phyloP scores from a whole-genome alignment of 2,797 vertebrate genomes.

The Halcyon chelicuti region DNA sequence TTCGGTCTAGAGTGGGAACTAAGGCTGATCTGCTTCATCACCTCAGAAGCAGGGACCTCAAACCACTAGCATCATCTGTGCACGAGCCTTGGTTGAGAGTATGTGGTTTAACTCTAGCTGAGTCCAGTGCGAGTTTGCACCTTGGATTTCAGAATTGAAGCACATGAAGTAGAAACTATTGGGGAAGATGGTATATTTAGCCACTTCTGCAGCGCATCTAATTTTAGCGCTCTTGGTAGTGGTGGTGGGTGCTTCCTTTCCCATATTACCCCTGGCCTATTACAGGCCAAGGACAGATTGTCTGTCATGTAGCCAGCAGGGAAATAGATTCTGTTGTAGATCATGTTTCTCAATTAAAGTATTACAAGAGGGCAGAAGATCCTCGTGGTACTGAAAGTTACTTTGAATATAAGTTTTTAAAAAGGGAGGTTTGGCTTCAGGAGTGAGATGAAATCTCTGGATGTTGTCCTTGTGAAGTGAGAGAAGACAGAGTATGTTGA shows the following conservation, averaged over 20 bases:
- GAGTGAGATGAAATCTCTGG: constrained; percentile 78
- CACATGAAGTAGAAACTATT: constrained; percentile 75
- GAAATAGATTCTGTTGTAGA: constrained; percentile 84
- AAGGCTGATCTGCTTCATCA: not conserved
- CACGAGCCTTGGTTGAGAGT: not conserved
- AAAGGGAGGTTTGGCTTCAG: constrained; percentile 68
- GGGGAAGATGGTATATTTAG: constrained; percentile 83
- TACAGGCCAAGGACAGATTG: constrained; percentile 83
- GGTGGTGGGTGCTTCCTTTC: constrained; percentile 83
- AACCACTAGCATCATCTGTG: not conserved
- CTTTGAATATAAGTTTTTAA: constrained; percentile 75
- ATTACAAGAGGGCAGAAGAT: constrained; percentile 86
- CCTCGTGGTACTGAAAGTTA: constrained; percentile 82
- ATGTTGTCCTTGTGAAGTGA: constrained; percentile 73
- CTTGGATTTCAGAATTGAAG: constrained; percentile 44
- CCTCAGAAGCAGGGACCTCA: not conserved
- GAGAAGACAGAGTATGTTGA: constrained; percentile 77
- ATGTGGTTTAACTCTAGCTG: not conserved
- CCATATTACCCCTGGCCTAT: constrained; percentile 82
- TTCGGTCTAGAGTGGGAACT: constrained; percentile 6
- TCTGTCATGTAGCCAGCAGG: constrained; percentile 80
- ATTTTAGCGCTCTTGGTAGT: constrained; percentile 83
- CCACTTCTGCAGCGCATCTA: constrained; percentile 83
- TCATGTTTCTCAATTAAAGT: constrained; percentile 90
- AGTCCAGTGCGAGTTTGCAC: not conserved